Evolutionary conservation across 2,797 vertebrate genomes (phyloP).

Genomic region (Morus bassanus): DNA sequence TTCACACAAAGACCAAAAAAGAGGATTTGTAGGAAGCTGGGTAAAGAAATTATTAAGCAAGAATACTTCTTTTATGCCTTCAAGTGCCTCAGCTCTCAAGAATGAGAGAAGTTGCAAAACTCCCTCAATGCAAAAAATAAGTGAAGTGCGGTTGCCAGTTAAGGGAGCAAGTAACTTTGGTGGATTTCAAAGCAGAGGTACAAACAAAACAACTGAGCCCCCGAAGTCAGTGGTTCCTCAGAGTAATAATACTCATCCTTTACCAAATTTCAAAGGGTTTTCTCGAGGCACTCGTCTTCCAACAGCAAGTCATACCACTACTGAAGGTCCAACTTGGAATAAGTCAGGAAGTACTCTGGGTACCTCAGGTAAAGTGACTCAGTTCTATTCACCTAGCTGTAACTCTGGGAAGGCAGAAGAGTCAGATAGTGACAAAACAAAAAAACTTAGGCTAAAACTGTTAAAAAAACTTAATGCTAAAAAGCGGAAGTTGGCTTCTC

Average conservation of each 20-base stretch:
- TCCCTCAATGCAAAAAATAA: constrained; percentile 3
- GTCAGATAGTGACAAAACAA: constrained; percentile 70
- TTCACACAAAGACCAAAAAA: constrained; percentile 56
- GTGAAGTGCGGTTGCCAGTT: constrained; percentile 61
- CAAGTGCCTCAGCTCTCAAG: constrained; percentile 54
- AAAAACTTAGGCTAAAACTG: constrained; percentile 85
- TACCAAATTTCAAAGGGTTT: neutral
- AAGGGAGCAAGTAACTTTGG: constrained; percentile 87
- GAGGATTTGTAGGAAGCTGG: constrained; percentile 74
- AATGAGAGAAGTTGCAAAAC: constrained; percentile 26
- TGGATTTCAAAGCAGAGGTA: constrained; percentile 78
- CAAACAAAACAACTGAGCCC: neutral
- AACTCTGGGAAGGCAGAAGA: constrained; percentile 10
- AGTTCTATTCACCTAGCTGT: neutral
- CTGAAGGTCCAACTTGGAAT: neutral
- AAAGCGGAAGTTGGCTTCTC: constrained; percentile 87
- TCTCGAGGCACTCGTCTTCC: neutral
- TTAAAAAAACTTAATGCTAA: constrained; percentile 90
- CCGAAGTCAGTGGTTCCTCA: neutral
- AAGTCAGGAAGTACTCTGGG: neutral
- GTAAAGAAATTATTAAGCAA: constrained; percentile 70
- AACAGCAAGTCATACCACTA: neutral
- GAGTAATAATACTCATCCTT: neutral
- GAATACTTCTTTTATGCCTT: constrained; percentile 67
- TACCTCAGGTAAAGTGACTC: neutral